These are phyloP conservation scores for Rotaria magnacalcarata DNA, from an alignment of 2,888 invertebrate genomes.

Conservation along the genomic window DNA sequence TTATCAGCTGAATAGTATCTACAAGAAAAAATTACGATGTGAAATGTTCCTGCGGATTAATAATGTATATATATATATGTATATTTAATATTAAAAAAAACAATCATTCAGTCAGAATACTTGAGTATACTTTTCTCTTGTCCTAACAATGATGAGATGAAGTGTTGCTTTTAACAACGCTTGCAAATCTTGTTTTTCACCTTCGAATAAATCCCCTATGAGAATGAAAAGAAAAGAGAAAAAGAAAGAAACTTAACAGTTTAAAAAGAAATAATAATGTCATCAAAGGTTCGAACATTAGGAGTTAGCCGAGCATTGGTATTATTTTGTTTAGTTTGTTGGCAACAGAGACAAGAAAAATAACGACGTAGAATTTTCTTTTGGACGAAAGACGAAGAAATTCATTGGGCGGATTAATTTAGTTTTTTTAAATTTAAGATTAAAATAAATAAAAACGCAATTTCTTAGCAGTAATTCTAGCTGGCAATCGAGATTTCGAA, in stretches of 20 bases:
- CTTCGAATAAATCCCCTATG: neutral
- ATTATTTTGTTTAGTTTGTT: neutral
- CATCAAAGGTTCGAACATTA: neutral
- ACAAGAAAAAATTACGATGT: neutral
- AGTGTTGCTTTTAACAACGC: neutral
- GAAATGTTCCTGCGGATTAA: neutral
- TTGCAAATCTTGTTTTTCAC: neutral
- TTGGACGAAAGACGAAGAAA: too few relatives aligned
- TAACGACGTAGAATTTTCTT: too few relatives aligned
- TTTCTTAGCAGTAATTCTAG: too few relatives aligned
- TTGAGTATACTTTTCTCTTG: neutral
- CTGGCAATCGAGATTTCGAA: too few relatives aligned
- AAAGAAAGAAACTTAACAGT: neutral
- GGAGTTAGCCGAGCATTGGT: neutral
- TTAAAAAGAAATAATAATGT: neutral
- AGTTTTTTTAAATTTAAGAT: too few relatives aligned
- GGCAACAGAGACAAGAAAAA: too few relatives aligned
- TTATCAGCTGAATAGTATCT: neutral
- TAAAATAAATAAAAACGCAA: too few relatives aligned
- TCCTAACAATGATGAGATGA: neutral
- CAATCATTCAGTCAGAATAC: neutral
- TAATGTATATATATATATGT: neutral
- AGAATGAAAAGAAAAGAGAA: neutral
- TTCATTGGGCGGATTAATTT: too few relatives aligned
- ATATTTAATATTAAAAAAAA: neutral